Evolutionary conservation across 1,140 invertebrate genomes (phyloP), one percentile per base, ranked within the genome.

Genomic region (Diuraphis noxia): DNA sequence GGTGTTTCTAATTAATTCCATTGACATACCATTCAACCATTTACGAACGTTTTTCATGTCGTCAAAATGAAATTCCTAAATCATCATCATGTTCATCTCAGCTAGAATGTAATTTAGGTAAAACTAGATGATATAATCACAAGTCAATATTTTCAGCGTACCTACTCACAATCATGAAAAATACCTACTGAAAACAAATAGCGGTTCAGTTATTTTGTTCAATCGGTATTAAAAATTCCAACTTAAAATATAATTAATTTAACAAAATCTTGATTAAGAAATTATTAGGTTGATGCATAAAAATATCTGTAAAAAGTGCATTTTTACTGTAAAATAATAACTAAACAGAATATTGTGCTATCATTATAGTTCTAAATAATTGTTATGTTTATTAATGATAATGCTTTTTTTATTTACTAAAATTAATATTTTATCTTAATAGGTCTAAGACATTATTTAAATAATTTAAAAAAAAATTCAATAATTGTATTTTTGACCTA

Each of bases 1-100:
- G 10, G 43, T 10, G 34, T 21, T 90, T 89, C 77, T 90, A 77
- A 90, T 90, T 90, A 90, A 90, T 90, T 81, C 30, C 19, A 30
- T 49, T 90, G 40, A 52, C 36, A 90, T 90, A 49, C 88, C 88
- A 0, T 38, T 49, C 63, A 79, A 46, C 41, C 72, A 49, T 81
- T 81, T 79, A 36, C 7, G n/a, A 25, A 90, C 43, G 81, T 36
- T 90, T 77, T 81, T 81, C 77, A 46, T 79, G 72, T 43, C 40
- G 2, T 46, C 41, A 49, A 49, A 77, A 90, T 90, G 17, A 90
- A 90, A 90, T 90, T 90, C 88, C 77, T 46, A 46, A 56, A 9
- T 56, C 46, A 56, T 56, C 46, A 56, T 87, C 85, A 9, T 56
- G 21, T 87, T 87, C 40, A 17, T 56, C 13, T 56, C 9, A 87